A percentile compares a stretch with the other conserved stretches of the same genome.
Conservation (phyloP, 2,888 invertebrate species). For the Chirona hameri region DNA sequence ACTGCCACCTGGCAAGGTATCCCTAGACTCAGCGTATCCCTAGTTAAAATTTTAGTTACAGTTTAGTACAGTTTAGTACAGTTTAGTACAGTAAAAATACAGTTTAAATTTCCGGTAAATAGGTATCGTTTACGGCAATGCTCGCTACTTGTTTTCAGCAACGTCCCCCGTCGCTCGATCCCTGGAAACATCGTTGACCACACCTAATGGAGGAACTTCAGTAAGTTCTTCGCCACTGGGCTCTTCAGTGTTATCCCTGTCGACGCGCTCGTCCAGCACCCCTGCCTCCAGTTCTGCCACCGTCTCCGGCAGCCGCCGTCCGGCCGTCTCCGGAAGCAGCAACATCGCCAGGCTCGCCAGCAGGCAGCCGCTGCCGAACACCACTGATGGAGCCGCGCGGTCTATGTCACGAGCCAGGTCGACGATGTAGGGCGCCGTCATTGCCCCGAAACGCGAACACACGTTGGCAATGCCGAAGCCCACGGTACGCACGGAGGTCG, state of each 20-base stretch:
- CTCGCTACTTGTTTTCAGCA: no score
- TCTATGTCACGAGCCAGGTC: constrained; percentile 35
- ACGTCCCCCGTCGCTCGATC: no score
- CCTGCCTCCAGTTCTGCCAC: neutral
- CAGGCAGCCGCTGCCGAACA: neutral
- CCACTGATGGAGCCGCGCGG: neutral
- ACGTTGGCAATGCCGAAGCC: neutral
- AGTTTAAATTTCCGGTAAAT: no score
- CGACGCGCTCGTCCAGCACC: neutral
- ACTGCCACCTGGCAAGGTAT: no score
- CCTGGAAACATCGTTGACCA: no score
- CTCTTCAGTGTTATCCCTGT: neutral
- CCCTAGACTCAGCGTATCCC: no score
- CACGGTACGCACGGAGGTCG: constrained; percentile 50
- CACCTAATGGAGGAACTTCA: no score
- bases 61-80: no score
- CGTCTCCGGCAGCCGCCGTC: neutral
- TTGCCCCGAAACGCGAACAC: constrained; percentile 50
- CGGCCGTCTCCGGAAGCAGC: neutral
- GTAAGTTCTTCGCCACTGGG: no score
- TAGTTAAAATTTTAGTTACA: no score
- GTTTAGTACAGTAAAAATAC: no score
- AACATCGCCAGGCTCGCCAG: neutral
- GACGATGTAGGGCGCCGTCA: constrained; percentile 49
- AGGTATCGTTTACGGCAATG: no score